These are phyloP conservation scores for Hirundo rustica DNA, from an alignment of 2,797 vertebrate genomes.

Conservation along the genomic window DNA sequence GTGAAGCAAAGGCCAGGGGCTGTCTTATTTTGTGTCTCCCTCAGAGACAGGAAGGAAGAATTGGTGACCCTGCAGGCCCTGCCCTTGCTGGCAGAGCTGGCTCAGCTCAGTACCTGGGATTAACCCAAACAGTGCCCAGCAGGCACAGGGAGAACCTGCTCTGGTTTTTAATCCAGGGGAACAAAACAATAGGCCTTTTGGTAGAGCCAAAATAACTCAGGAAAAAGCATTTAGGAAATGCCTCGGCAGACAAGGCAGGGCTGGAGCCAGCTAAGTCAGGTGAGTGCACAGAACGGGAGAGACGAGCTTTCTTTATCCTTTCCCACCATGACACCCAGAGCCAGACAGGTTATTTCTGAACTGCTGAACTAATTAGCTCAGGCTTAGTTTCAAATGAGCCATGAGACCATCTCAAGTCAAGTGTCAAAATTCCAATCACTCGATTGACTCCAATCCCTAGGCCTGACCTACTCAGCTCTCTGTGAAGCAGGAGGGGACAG, in stretches of 20 bases:
- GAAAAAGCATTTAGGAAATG: neutral
- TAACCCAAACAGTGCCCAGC: neutral
- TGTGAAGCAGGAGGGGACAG: fast-evolving
- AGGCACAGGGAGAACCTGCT: neutral
- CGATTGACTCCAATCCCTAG: neutral
- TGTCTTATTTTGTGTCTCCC: fast-evolving
- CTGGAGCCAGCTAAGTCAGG: neutral
- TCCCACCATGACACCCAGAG: neutral
- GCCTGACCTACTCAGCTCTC: neutral
- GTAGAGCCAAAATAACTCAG: neutral
- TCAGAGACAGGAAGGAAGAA: fast-evolving
- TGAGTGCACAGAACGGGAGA: neutral
- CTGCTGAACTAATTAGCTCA: neutral
- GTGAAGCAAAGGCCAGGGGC: neutral
- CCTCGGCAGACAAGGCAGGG: neutral
- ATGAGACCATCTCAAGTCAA: neutral
- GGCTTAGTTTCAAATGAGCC: neutral
- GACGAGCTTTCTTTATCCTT: neutral
- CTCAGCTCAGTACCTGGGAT: neutral
- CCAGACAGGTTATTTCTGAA: neutral
- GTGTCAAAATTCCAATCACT: neutral
- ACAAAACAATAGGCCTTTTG: neutral
- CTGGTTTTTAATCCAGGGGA: neutral
- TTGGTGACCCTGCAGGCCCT: neutral
- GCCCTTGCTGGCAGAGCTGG: neutral